Evolutionary conservation across 2,888 invertebrate species (phyloP).

Genomic region (Polietes domitor): DNA sequence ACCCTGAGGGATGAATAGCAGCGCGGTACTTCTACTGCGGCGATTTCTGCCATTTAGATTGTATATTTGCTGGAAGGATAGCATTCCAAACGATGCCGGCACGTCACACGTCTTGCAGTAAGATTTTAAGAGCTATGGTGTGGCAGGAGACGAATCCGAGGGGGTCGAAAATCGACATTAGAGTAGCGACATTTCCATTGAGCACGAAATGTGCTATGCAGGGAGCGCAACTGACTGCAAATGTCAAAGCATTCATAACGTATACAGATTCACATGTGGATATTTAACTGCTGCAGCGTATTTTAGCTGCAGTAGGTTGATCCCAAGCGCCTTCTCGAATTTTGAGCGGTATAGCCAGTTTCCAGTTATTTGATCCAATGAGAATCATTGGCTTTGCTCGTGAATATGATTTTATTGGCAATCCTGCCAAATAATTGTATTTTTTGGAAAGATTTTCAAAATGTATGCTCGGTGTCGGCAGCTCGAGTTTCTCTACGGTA

Average conservation of each 20-base stretch:
- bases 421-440: background rate
- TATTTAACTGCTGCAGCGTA: too few species aligned
- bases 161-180: constrained; percentile 66
- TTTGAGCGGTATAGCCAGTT: constrained; percentile 53
- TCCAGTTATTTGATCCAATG: too few species aligned
- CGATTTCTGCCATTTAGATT: constrained; percentile 52
- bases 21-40: constrained; percentile 35
- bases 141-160: constrained; percentile 53
- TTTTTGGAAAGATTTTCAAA: background rate
- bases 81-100: constrained; percentile 55
- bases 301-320: too few species aligned
- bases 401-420: background rate
- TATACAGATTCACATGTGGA: background rate
- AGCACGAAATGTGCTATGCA: constrained; percentile 58
- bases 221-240: constrained; percentile 45
- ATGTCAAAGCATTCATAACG: constrained; percentile 32
- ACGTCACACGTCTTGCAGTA: constrained; percentile 60
- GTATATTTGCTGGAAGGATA: constrained; percentile 25
- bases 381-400: background rate
- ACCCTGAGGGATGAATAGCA: background rate
- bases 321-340: too few species aligned
- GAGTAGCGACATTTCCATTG: too few species aligned
- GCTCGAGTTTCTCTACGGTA: background rate
- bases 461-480: background rate
- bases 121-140: constrained; percentile 47